phyloP scores from a whole-genome alignment of 2,888 invertebrate species.

The Epinotia ramella region DNA sequence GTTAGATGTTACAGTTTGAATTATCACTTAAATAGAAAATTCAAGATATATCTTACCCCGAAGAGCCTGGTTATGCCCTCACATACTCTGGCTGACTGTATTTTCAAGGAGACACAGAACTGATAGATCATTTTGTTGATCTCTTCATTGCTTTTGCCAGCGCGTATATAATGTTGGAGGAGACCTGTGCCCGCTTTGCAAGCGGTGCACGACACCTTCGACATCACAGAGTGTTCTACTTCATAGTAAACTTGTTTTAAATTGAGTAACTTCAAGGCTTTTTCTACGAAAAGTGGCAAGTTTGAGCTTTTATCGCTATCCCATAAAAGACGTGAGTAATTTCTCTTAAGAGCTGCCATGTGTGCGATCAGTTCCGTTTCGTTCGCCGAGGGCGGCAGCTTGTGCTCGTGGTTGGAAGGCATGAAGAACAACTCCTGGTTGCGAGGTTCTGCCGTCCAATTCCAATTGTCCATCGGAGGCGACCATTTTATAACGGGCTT shows the following conservation, averaged over 20 bases:
- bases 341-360: constrained; percentile 76
- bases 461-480: constrained; percentile 80
- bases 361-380: constrained; percentile 79
- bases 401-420: constrained; percentile 79
- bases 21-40: constrained; percentile 2
- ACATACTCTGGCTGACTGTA: constrained; percentile 95
- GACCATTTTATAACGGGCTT: constrained; percentile 80
- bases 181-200: constrained; percentile 95
- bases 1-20: neutral
- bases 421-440: constrained; percentile 76
- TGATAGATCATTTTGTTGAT: constrained; percentile 94
- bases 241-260: constrained; percentile 93
- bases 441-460: constrained; percentile 71
- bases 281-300: constrained; percentile 92
- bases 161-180: constrained; percentile 93
- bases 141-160: constrained; percentile 94
- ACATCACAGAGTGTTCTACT: constrained; percentile 96
- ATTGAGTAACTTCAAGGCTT: constrained; percentile 92
- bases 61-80: constrained; percentile 94
- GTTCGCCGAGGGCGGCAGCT: constrained; percentile 80
- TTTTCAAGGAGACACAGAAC: constrained; percentile 94
- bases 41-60: constrained; percentile 84
- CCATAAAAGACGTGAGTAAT: constrained; percentile 88
- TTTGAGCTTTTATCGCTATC: constrained; percentile 89
- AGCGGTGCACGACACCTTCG: constrained; percentile 95